phyloP scores from a whole-genome alignment of 2,888 invertebrate species.

The Laspeyria flexula region DNA sequence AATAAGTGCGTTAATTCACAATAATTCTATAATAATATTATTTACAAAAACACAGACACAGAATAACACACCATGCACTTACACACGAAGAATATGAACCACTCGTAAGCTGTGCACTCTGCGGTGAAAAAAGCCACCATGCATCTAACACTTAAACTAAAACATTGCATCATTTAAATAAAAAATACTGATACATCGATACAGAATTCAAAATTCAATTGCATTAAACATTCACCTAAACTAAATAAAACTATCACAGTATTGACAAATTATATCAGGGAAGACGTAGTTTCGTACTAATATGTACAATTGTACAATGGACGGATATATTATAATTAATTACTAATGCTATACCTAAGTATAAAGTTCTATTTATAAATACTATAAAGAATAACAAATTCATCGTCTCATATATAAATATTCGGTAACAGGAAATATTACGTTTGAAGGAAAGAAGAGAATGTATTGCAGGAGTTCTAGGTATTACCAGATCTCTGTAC shows the following conservation, averaged over 20 bases:
- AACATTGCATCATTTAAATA: constrained; percentile 51
- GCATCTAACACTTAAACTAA: constrained; percentile 59
- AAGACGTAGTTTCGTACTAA: constrained; percentile 60
- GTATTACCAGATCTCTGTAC: constrained; percentile 92
- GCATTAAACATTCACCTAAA: constrained; percentile 42
- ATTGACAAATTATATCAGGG: constrained; percentile 57
- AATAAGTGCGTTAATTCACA: constrained; percentile 83
- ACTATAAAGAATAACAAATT: constrained; percentile 12
- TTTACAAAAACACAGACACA: constrained; percentile 79
- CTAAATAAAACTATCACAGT: constrained; percentile 68
- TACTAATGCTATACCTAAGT: constrained; percentile 1
- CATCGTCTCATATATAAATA: constrained; percentile 21
- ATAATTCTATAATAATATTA: constrained; percentile 81
- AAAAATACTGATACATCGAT: constrained; percentile 59
- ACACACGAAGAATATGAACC: constrained; percentile 72
- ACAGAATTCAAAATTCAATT: constrained; percentile 47
- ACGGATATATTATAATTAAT: constrained; percentile 49
- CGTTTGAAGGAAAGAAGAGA: constrained; percentile 11
- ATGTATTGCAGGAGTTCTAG: constrained; percentile 3
- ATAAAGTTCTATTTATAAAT: constrained; percentile 1
- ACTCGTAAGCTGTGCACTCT: constrained; percentile 79
- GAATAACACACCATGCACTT: constrained; percentile 86
- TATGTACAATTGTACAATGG: constrained; percentile 52
- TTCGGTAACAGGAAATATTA: constrained; percentile 32
- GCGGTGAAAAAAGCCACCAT: constrained; percentile 76